phyloP scores from a whole-genome alignment of 2,113 vertebrate species.

The Rutilus rutilus region DNA sequence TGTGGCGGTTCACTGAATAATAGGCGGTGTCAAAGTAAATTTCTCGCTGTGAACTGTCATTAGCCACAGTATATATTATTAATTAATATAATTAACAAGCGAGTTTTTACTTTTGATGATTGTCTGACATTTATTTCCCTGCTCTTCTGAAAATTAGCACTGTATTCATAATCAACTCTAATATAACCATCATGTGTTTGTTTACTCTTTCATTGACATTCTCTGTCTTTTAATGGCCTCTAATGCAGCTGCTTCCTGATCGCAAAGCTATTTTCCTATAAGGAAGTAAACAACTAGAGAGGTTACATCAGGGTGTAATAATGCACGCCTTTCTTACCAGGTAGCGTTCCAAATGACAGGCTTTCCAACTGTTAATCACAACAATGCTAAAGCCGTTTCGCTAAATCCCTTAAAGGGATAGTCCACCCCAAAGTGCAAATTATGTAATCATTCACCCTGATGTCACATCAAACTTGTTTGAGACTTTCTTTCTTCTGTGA shows the following conservation, averaged over 20 bases:
- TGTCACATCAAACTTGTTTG: background rate
- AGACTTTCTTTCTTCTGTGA: background rate
- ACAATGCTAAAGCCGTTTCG: background rate
- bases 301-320: conserved; percentile 5
- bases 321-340: background rate
- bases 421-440: background rate
- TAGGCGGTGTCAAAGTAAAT: background rate
- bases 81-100: background rate
- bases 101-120: background rate
- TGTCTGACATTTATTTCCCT: background rate
- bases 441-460: background rate
- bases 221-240: background rate
- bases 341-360: background rate
- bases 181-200: background rate
- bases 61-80: background rate
- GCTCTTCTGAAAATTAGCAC: background rate
- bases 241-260: conserved; percentile 1
- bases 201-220: background rate
- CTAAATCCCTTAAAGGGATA: background rate
- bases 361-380: background rate
- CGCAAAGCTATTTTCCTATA: background rate
- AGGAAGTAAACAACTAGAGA: conserved; percentile 4
- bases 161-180: background rate
- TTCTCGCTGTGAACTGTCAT: background rate
- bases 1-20: background rate